Evolutionary conservation across 1,140 invertebrate species (phyloP), one percentile per base, ranked within the genome.

Genomic region (Camponotus pennsylvanicus): DNA sequence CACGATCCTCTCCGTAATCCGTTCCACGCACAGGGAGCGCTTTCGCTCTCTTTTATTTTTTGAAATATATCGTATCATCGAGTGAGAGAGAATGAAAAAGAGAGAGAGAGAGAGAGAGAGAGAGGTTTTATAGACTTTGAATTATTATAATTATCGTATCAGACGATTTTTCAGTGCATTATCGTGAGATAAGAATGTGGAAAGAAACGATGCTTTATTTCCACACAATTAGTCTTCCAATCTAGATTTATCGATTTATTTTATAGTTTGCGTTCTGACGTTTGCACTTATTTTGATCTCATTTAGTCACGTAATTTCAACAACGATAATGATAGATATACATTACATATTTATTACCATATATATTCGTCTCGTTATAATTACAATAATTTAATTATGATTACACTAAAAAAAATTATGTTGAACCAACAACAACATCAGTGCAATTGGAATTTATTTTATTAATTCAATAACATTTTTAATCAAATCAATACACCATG

Each of bases 191-290:
- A 42, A 57, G 61, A 34, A 34, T 66, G 15, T 37, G 37, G 9
- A 34, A 8, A 42, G 61, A 57, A 4, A 2, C n/a, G 57, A 42
- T 42, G n/a, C 32, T 73, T 76, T 42, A 15, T 59, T 27, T 49
- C 18, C 66, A 27, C 27, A 27, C 27, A 55, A 9, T 79, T 83
- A 27, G 45, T 89, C 86, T 85, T 88, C 69, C 86, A 78, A 3
- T 32, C 27, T 55, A 63, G 27, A 55, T 21, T 40, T 75, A 49
- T 34, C 32, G 11, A 73, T 11, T 55, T 75, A 52, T 73, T 66
- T 15, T 59, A 21, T 37, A 61, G 37, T 37, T 15, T 34, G 52
- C 37, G 6, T 63, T 21, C 5, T 42, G 40, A 71, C 7, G n/a
- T 27, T 27, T 69, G 21, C 52, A 64, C 42, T 78, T 64, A 45